Base-by-base conservation (phyloP, 2,113 vertebrate genomes). In the Macquaria australasica region DNA sequence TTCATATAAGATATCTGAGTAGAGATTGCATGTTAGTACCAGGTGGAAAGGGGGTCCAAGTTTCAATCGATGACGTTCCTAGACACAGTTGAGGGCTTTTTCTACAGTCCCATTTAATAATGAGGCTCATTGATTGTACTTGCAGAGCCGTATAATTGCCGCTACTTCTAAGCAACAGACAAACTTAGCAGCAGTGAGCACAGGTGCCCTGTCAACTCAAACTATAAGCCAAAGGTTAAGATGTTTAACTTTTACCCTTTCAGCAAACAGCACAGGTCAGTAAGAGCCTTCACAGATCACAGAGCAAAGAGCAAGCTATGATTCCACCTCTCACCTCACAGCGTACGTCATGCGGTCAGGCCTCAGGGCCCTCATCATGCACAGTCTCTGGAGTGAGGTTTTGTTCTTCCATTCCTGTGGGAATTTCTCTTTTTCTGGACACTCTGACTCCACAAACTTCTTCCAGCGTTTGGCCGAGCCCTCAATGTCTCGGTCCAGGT, bases 381-480 rank as follows among this genome's bases (percentile, higher is more conserved):
- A 99, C 81, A 99, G 95, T 21, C 92, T 97, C 94, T 99, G 98
- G 48, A 99, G 95, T 0, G 96, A 88, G 0, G 94, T 96, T 90
- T 97, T 99, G 89, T 94, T 98, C 93, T 98, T 99, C 98, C 98
- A 99, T 18, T 98, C 98, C 90, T 98, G 98, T 0, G 98, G 98
- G 72, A 99, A 96, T 88, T 96, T 98, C 90, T 99, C 98, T 81
- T 97, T 98, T 79, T 99, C 98, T 0, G 98, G 98, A 91, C 96
- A 97, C 92, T 99, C 97, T 0, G 96, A 98, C 85, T 99, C 98
- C 3, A 97, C 96, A 80, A 99, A 97, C 77, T 97, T 99, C 89
- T 97, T 99, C 98, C 98, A 99, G 31, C 97, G 95, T 28, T 98
- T 99, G 60, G 97, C 95, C 4, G 98, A 99, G 0, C 97, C 98